Evolutionary conservation across 2,113 vertebrate species (phyloP), one percentile per base, ranked within the genome.

Genomic region (Rhinoptilus africanus): DNA sequence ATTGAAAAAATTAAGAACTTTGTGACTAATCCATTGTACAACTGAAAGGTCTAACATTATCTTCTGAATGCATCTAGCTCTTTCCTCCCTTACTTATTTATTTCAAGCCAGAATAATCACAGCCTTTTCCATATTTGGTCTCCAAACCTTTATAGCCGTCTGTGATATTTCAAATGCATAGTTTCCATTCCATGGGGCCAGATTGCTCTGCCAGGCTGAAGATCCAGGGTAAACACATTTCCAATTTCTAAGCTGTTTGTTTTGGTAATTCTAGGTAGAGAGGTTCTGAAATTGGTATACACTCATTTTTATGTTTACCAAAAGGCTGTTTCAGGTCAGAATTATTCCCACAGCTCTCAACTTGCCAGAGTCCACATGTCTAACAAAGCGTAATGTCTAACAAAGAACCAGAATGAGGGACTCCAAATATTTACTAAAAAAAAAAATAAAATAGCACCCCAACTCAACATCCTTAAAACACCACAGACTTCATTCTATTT

Each of bases 211-310:
- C 83, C 73, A 91, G 73, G 20, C 43, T 91, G 76, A 89, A 75
- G 48, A 77, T 60, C 73, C 48, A 92, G 62, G 62, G 69, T 95
- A 95, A 97, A 89, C 41, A 89, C n/a, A 88, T 72, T 91, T 83
- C 89, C 77, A 91, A 69, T 95, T 95, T 95, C 85, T 76, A 91
- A 92, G 80, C 57, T 89, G 54, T 86, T 93, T 95, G 85, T 69
- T 92, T 91, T 73, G 53, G 73, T 97, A 92, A 85, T 92, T 96
- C 48, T 22, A 81, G 60, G 60, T 57, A 57, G 64, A 79, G 41
- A 92, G 66, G 24, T 78, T 92, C 53, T 79, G 74, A 91, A 95
- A 91, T 60, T 20, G 23, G 57, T 92, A 48, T 35, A 71, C 19
- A 21, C 39, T 89, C 62, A 75, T 60, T 82, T 94, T 72, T 66